Conservation (phyloP, 2,113 vertebrate species). For the Oncorhynchus mykiss region DNA sequence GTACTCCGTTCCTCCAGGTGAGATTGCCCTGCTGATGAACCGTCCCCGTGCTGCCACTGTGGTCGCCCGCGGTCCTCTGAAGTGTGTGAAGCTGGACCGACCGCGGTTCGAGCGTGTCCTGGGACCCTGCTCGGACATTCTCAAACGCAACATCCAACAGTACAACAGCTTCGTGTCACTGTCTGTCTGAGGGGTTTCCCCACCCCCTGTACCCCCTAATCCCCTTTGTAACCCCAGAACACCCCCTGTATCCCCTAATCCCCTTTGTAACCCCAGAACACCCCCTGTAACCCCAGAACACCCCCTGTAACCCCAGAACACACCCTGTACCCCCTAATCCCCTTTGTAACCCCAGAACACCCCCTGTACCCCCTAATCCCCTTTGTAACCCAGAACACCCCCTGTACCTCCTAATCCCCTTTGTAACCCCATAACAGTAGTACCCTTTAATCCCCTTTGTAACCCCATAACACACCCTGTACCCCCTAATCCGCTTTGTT, state of each 20-base stretch:
- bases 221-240: not conserved
- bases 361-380: slow-evolving; percentile 13
- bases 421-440: slow-evolving; percentile 22
- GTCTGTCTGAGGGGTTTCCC: slow-evolving; percentile 84
- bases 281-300: slow-evolving; percentile 25
- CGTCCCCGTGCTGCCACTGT: slow-evolving; percentile 96
- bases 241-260: too few relatives aligned
- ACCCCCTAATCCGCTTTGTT: not conserved
- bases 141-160: slow-evolving; percentile 99
- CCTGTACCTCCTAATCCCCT: not conserved
- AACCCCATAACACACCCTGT: not conserved
- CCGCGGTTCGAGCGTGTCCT: slow-evolving; percentile 95
- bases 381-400: slow-evolving; percentile 22
- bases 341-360: slow-evolving; percentile 23
- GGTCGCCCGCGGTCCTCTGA: slow-evolving; percentile 93
- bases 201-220: slow-evolving; percentile 31
- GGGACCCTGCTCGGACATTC: slow-evolving; percentile 96
- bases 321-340: slow-evolving; percentile 32
- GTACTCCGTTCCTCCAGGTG: slow-evolving; percentile 73
- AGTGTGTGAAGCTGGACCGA: slow-evolving; percentile 97
- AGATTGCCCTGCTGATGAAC: slow-evolving; percentile 98
- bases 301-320: slow-evolving; percentile 5
- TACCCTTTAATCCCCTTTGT: slow-evolving; percentile 5
- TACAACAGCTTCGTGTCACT: slow-evolving; percentile 99
- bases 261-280: not conserved